Base-by-base conservation (phyloP, 1,140 invertebrate genomes). In the Drosophila quadrilineata region DNA sequence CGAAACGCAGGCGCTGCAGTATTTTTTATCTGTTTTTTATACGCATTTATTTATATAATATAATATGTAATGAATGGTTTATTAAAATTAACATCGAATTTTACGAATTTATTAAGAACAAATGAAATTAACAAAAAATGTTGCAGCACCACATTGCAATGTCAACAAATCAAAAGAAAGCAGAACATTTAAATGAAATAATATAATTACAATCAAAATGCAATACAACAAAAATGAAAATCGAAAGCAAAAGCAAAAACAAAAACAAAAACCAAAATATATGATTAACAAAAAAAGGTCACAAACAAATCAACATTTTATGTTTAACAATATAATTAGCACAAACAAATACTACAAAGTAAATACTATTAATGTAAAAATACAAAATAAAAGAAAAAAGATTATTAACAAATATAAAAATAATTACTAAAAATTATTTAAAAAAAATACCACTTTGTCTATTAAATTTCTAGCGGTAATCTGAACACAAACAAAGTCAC, bases 31-130 rank as follows among this genome's bases (percentile, higher is more conserved):
- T 22, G 64, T 84, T 80, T 77, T 66, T 80, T 82, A 84, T 82
- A 80, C 58, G 53, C 40, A 84, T 84, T 84, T 82, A 77, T 77
- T 84, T 77, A 49, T 70, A 76, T 58, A 41, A 71, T 56, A 68
- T 43, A 29, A 24, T 36, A 59, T 68, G 59, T 63, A 62, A 63
- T 54, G 68, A 85, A 85, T 79, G 74, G 79, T 84, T 85, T 85
- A 76, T 85, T 85, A 71, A 66, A 85, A 85, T 85, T 66, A 85
- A 84, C 79, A 85, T 85, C 79, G 79, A 85, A 85, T 85, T 85
- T 85, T 85, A 85, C 79, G 79, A 85, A 85, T 85, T 85, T 85
- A 85, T 68, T 80, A 71, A 54, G 36, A 33, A 6, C 43, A 43
- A 54, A 35, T 10, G 16, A 53, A 60, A 67, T 36, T 28, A 26